Evolutionary conservation across 2,888 invertebrate genomes (phyloP).

Genomic region (Epiblema foenella): DNA sequence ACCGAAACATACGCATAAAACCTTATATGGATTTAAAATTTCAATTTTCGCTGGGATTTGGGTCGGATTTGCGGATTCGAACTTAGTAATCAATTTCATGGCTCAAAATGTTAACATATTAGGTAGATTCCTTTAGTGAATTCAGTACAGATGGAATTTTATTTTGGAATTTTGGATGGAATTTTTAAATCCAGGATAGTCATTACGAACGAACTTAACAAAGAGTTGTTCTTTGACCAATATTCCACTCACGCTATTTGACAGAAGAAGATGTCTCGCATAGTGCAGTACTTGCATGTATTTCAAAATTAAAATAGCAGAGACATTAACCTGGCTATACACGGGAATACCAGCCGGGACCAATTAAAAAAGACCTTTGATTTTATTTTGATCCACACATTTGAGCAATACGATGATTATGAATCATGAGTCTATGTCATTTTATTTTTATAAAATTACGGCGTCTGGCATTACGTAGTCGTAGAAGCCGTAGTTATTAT

Average conservation of each 20-base stretch:
- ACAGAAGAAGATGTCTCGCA: no score
- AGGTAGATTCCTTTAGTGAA: not conserved
- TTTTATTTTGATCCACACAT: no score
- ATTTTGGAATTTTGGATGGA: not conserved
- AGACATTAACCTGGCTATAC: no score
- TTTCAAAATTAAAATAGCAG: no score
- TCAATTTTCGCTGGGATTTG: conserved; percentile 16
- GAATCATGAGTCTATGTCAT: no score
- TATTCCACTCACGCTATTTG: not conserved
- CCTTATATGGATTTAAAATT: conserved; percentile 25
- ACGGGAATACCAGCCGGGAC: no score
- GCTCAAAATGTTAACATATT: conserved; percentile 17
- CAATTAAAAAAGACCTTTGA: no score
- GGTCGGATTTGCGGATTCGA: conserved; percentile 14
- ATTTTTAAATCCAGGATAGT: not conserved
- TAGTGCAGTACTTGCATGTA: no score
- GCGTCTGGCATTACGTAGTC: no score
- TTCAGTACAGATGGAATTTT: not conserved
- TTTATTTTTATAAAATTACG: no score
- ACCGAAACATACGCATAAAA: conserved; percentile 32
- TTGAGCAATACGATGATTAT: no score
- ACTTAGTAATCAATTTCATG: conserved; percentile 30
- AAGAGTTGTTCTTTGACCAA: not conserved
- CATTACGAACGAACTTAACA: not conserved
- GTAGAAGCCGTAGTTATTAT: no score